These are phyloP conservation scores for Ladona fulva DNA, from an alignment of 1,140 invertebrate species.

Conservation along the genomic window DNA sequence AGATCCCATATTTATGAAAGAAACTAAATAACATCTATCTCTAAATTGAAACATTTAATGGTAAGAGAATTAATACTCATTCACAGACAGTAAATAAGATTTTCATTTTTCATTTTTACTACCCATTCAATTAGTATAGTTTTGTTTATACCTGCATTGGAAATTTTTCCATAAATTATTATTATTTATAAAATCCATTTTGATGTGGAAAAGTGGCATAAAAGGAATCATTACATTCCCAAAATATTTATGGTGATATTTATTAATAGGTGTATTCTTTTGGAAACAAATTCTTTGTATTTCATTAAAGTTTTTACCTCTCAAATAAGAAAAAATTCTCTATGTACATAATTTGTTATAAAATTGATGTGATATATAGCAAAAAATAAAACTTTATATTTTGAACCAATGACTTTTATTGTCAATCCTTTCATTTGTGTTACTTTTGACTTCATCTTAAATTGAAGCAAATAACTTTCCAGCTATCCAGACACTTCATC, in stretches of 20 bases:
- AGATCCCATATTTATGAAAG: background rate
- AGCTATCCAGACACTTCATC: too few species aligned
- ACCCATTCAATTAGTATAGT: background rate
- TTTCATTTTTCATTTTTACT: background rate
- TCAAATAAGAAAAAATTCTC: background rate
- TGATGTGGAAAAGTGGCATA: background rate
- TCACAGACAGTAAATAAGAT: background rate
- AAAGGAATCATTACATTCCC: background rate
- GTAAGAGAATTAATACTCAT: background rate
- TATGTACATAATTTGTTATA: constrained; percentile 1
- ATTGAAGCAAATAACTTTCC: too few species aligned
- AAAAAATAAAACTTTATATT: background rate
- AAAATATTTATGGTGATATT: constrained; percentile 4
- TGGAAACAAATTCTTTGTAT: background rate
- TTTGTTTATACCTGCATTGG: background rate
- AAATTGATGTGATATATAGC: background rate
- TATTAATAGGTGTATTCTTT: background rate
- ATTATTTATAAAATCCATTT: background rate
- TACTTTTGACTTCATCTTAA: too few species aligned
- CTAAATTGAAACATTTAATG: background rate
- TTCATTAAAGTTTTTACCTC: background rate
- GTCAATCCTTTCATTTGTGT: too few species aligned
- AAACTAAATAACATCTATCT: background rate
- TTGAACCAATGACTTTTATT: background rate
- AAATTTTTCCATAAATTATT: background rate